Evolutionary conservation across 2,888 invertebrate genomes (phyloP).

Genomic region (Lasioglossum oenotherae): DNA sequence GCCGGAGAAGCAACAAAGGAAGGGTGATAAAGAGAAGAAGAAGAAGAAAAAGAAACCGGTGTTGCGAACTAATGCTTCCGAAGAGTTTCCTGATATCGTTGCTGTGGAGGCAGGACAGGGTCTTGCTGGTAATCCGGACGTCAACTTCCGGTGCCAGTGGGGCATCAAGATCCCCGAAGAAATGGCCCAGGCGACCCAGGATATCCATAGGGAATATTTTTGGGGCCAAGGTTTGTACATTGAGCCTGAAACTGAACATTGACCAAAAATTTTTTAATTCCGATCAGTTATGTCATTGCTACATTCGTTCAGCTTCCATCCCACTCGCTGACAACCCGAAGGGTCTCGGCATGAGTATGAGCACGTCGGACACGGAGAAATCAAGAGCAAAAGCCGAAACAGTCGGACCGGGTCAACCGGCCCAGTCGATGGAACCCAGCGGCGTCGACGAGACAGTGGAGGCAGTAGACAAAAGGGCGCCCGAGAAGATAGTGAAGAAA

Average conservation of each 20-base stretch:
- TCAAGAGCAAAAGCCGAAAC: neutral
- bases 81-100: neutral
- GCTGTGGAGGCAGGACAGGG: neutral
- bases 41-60: slow-evolving; percentile 74
- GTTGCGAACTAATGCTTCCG: slow-evolving; percentile 61
- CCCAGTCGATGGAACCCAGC: neutral
- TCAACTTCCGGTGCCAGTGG: slow-evolving; percentile 68
- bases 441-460: neutral
- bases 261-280: neutral
- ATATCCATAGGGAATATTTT: neutral
- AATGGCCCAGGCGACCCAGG: too few relatives aligned
- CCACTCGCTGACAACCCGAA: neutral
- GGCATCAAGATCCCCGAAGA: slow-evolving; percentile 67
- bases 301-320: neutral
- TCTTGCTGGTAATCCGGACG: slow-evolving; percentile 24
- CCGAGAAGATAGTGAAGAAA: slow-evolving; percentile 10
- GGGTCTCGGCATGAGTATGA: neutral
- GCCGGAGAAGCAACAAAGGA: slow-evolving; percentile 69
- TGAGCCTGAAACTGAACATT: neutral
- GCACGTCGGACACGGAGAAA: neutral
- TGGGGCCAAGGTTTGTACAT: neutral
- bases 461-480: neutral
- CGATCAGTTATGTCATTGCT: neutral
- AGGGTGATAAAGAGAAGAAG: slow-evolving; percentile 69
- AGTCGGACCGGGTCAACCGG: too few relatives aligned